These are phyloP conservation scores for Erebia aethiops DNA, from an alignment of 2,888 invertebrate species.

Conservation along the genomic window DNA sequence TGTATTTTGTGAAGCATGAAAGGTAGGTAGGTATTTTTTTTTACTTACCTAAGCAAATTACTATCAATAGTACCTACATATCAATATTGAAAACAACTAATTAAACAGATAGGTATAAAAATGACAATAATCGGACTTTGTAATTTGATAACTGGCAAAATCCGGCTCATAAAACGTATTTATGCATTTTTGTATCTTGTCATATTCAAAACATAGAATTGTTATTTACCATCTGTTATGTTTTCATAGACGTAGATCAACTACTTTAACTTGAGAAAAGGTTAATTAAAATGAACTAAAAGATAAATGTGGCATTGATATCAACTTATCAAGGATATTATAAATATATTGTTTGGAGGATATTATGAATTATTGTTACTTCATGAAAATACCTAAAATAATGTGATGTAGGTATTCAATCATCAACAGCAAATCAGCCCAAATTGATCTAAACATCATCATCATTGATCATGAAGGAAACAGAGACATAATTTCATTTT, in stretches of 20 bases:
- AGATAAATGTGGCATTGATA: not conserved
- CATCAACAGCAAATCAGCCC: too few relatives aligned
- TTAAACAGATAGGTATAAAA: not conserved
- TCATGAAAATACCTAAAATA: too few relatives aligned
- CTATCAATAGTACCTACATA: too few relatives aligned
- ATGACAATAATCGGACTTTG: slow-evolving; percentile 26
- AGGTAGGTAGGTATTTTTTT: not conserved
- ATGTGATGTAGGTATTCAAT: too few relatives aligned
- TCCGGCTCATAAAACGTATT: slow-evolving; percentile 6
- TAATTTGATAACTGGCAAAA: slow-evolving; percentile 26
- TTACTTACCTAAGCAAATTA: slow-evolving; percentile 2
- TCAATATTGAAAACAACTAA: not conserved
- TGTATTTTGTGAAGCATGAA: too few relatives aligned
- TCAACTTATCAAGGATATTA: too few relatives aligned
- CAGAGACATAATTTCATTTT: too few relatives aligned
- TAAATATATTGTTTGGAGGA: too few relatives aligned
- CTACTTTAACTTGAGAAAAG: not conserved
- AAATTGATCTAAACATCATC: too few relatives aligned
- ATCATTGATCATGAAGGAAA: too few relatives aligned
- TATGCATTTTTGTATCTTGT: not conserved
- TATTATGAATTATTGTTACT: too few relatives aligned
- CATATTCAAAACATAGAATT: slow-evolving; percentile 1
- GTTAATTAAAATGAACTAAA: slow-evolving; percentile 4
- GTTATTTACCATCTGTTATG: not conserved
- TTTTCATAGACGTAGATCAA: slow-evolving; percentile 27